Conservation (phyloP, 2,888 invertebrate species). For the Thymelicus sylvestris region DNA sequence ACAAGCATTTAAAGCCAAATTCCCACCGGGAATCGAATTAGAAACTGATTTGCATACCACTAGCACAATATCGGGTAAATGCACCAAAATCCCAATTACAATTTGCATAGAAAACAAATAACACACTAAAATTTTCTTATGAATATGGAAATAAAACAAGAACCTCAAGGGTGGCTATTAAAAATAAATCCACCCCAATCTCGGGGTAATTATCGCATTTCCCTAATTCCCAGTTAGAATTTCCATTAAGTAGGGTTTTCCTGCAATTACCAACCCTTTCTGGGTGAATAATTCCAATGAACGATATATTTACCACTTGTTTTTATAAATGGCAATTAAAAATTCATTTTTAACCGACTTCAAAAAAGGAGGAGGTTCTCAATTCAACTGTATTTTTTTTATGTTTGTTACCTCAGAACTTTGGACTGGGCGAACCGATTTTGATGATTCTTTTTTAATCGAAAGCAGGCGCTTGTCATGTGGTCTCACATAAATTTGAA, state of each 20-base stretch:
- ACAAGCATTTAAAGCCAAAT: neutral
- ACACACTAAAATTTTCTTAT: neutral
- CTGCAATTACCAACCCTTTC: conserved; percentile 40
- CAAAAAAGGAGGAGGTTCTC: no score
- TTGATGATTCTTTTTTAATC: no score
- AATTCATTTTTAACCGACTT: no score
- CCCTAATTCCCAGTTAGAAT: conserved; percentile 43
- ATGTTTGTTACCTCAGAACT: no score
- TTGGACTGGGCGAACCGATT: no score
- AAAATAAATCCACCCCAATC: conserved; percentile 38
- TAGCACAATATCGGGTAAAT: conserved; percentile 4
- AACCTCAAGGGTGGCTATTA: conserved; percentile 31
- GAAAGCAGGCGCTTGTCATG: no score
- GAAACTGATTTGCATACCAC: neutral
- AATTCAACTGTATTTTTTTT: no score
- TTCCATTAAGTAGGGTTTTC: conserved; percentile 42
- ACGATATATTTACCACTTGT: conserved; percentile 5
- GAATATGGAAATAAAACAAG: conserved; percentile 24
- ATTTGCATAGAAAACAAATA: neutral
- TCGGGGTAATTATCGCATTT: conserved; percentile 41
- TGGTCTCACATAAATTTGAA: no score
- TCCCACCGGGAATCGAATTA: neutral
- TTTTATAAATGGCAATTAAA: conserved; percentile 20
- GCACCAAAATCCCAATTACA: neutral
- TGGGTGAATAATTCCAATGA: conserved; percentile 27